Conservation (phyloP, 2,888 invertebrate genomes). For the Rotaria magnacalcarata region DNA sequence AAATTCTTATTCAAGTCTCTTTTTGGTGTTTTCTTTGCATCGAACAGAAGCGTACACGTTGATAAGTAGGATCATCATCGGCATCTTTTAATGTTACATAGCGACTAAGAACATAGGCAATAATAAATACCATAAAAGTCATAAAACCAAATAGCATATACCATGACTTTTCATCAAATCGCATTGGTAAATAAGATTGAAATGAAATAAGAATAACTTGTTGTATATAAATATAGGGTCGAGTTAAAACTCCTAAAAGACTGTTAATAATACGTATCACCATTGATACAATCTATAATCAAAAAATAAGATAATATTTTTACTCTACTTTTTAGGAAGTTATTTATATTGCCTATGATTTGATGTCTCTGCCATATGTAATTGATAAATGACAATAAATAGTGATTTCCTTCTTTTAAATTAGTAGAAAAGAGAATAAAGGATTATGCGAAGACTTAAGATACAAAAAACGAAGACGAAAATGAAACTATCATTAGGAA, state of each 20-base stretch:
- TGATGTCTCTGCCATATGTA: too few species aligned
- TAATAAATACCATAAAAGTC: background rate
- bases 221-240: constrained; percentile 6
- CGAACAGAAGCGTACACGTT: background rate
- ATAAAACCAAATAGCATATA: background rate
- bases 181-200: background rate
- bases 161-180: constrained; percentile 13
- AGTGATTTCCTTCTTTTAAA: background rate
- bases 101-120: background rate
- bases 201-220: background rate
- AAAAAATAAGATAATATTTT: background rate
- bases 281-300: background rate
- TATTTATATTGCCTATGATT: background rate
- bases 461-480: background rate
- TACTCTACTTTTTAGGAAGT: background rate
- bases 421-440: background rate
- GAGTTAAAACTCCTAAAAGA: background rate
- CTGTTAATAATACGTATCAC: background rate
- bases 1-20: background rate
- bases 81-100: background rate
- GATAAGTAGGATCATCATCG: background rate
- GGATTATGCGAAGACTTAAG: background rate
- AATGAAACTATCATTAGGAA: background rate
- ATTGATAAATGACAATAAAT: too few species aligned
- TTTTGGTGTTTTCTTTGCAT: background rate